Evolutionary conservation across 2,113 vertebrate genomes (phyloP).

Genomic region (Scartelaos histophorus): DNA sequence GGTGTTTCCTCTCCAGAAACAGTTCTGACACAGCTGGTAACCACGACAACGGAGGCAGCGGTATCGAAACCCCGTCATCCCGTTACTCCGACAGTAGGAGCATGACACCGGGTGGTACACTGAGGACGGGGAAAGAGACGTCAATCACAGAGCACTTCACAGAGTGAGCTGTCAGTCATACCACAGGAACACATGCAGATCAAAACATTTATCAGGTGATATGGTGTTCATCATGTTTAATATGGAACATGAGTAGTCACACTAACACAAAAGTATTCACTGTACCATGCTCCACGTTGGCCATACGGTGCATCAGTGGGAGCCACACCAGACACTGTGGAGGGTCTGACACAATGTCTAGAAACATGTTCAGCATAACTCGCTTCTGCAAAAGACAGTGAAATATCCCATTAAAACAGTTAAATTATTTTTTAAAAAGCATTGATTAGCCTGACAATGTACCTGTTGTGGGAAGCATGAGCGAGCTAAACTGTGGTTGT

Average conservation of each 20-base stretch:
- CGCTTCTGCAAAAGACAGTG: conserved; percentile 80
- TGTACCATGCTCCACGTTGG: conserved; percentile 92
- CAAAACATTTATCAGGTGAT: no score
- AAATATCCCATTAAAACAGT: background rate
- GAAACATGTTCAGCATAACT: conserved; percentile 90
- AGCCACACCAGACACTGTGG: conserved; percentile 97
- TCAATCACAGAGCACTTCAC: background rate
- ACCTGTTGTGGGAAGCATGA: conserved; percentile 91
- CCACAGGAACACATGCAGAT: background rate
- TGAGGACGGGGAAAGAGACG: conserved; percentile 25
- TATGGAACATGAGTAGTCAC: no score
- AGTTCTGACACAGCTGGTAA: conserved; percentile 95
- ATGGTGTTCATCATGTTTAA: no score
- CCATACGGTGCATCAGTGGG: conserved; percentile 91
- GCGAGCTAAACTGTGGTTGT: conserved; percentile 81
- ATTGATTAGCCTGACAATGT: background rate
- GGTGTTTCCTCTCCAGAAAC: conserved; percentile 91
- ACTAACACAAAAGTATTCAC: background rate
- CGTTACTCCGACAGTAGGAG: conserved; percentile 88
- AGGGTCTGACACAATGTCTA: conserved; percentile 87
- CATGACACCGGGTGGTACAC: conserved; percentile 93
- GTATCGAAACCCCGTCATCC: conserved; percentile 94
- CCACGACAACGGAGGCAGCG: conserved; percentile 95
- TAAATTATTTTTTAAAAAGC: background rate
- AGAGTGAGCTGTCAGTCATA: no score